A percentile compares a stretch with the other conserved stretches of the same genome.
phyloP scores from a whole-genome alignment of 2,797 vertebrate species.

The Rhynchonycteris naso region DNA sequence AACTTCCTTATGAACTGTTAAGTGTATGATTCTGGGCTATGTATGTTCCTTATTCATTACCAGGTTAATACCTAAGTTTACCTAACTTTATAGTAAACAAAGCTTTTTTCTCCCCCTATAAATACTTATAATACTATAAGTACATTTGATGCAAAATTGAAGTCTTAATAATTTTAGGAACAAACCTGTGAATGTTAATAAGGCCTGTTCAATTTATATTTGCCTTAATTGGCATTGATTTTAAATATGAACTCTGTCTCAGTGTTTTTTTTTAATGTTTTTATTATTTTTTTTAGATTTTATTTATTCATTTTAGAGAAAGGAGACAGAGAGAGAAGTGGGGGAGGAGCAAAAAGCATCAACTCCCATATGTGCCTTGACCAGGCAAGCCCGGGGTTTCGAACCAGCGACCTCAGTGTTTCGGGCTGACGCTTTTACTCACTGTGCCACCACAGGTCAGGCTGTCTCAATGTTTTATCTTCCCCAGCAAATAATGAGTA shows the following conservation, averaged over 20 bases:
- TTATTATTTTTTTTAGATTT: too few species aligned
- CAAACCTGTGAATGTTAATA: neutral
- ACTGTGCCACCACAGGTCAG: too few species aligned
- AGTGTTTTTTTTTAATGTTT: too few species aligned
- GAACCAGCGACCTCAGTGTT: too few species aligned
- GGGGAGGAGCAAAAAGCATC: too few species aligned
- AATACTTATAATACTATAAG: neutral
- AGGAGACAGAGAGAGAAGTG: too few species aligned
- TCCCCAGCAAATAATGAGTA: neutral
- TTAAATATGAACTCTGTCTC: neutral
- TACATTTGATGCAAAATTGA: conserved; percentile 38
- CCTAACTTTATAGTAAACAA: conserved; percentile 26
- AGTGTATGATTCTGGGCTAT: neutral
- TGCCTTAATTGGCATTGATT: conserved; percentile 9
- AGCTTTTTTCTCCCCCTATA: neutral
- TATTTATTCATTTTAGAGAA: too few species aligned
- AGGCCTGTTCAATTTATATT: conserved; percentile 21
- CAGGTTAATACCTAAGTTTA: conserved; percentile 28
- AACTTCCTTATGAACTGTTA: neutral
- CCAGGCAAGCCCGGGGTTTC: too few species aligned
- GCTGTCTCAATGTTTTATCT: neutral
- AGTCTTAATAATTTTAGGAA: conserved; percentile 51
- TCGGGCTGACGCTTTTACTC: too few species aligned
- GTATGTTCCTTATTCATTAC: neutral
- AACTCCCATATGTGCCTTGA: too few species aligned